Percentiles rank a stretch among this genome's conserved stretches.
Evolutionary conservation across 2,888 invertebrate genomes (phyloP).

Genomic region (Drosophila paucipuncta): DNA sequence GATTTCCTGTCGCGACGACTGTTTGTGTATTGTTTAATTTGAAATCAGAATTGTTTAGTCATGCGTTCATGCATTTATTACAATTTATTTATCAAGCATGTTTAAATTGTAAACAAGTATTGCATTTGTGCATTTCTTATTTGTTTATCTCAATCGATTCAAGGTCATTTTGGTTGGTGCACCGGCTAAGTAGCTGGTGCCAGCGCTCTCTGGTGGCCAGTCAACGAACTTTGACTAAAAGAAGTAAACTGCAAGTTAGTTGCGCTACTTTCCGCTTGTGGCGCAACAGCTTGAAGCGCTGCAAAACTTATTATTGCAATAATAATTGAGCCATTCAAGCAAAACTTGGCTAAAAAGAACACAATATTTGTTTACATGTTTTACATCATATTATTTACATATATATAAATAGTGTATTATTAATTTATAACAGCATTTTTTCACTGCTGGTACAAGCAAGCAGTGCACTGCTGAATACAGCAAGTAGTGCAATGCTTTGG

Average conservation of each 20-base stretch:
- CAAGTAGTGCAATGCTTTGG: background rate
- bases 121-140: background rate
- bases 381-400: background rate
- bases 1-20: background rate
- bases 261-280: background rate
- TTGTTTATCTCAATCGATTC: constrained; percentile 9
- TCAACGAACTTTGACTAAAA: background rate
- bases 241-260: background rate
- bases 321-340: background rate
- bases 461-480: background rate
- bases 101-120: constrained; percentile 14
- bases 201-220: background rate
- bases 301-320: background rate
- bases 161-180: constrained; percentile 23
- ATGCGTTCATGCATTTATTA: too few species aligned
- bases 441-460: background rate
- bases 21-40: background rate
- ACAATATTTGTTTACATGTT: background rate
- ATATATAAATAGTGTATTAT: background rate
- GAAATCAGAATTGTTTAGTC: constrained; percentile 11
- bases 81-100: constrained; percentile 1
- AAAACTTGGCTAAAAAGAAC: background rate
- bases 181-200: background rate
- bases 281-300: background rate
- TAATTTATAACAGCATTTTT: background rate